Evolutionary conservation across 2,888 invertebrate species (phyloP).

Genomic region (Chrysomela aeneicollis): DNA sequence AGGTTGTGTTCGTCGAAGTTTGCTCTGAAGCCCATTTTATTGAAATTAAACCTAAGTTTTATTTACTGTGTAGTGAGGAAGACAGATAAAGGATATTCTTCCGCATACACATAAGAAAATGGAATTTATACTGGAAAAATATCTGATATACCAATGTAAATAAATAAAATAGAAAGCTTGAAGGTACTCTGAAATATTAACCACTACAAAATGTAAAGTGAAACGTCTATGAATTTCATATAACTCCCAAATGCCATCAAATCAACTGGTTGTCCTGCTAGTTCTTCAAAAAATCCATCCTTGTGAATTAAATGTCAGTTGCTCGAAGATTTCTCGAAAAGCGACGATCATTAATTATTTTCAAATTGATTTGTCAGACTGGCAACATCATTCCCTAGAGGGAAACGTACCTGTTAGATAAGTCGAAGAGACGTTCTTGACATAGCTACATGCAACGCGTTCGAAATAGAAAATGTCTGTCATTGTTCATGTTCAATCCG

Average conservation of each 20-base stretch:
- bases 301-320: constrained; percentile 20
- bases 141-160: not conserved
- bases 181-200: too few relatives aligned
- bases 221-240: constrained; percentile 7
- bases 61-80: too few relatives aligned
- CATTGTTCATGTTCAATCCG: not conserved
- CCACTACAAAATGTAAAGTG: not conserved
- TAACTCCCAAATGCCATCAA: constrained; percentile 13
- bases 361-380: constrained; percentile 22
- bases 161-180: not conserved
- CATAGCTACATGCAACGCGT: not conserved
- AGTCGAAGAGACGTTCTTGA: not conserved
- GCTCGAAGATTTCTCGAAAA: constrained; percentile 12
- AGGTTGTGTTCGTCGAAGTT: too few relatives aligned
- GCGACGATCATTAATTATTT: constrained; percentile 13
- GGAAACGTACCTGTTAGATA: not conserved
- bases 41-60: too few relatives aligned
- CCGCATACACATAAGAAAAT: too few relatives aligned
- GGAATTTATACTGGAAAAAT: too few relatives aligned
- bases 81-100: too few relatives aligned
- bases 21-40: too few relatives aligned
- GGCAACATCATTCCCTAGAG: constrained; percentile 9
- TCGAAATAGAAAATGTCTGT: not conserved
- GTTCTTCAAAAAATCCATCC: constrained; percentile 1
- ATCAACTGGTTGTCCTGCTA: constrained; percentile 15